Evolutionary conservation across 2,888 invertebrate genomes (phyloP), one percentile per base, ranked within the genome.

Genomic region (Glyphotaelius pellucidus): DNA sequence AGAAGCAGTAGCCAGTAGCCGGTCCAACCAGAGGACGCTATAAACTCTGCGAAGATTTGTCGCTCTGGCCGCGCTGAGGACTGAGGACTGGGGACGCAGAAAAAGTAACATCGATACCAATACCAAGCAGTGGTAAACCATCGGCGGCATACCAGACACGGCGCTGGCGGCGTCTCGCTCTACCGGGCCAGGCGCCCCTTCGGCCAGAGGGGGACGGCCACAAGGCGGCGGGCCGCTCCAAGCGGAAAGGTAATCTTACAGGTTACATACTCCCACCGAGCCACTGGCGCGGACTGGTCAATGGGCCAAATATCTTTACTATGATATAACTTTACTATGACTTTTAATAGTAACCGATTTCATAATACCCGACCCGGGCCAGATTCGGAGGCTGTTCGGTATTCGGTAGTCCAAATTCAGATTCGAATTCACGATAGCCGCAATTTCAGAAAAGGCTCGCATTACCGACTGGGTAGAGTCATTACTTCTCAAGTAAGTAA

Each of bases 101-200:
- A 91, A 91, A 91, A 89, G 91, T 88, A 88, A 88, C 90, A 90
- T 32, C 90, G 84, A 90, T 47, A 90, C 90, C 47, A 83, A 90
- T 83, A 90, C 85, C 35, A 42, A 38, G 80, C 52, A 84, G 89
- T 38, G 91, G 84, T 85, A 35, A 86, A 81, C 81, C 42, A 79
- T 47, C 88, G 84, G 92, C 86, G 85, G 92, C 92, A 92, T 92
- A 92, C 92, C 92, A 91, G 89, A 92, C 92, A 32, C 89, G 89
- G 38, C 89, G 47, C 25, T 90, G 81, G 31, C 35, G 80, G 25
- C 52, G 80, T 91, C 91, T 91, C 92, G 42, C 91, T 91, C 91
- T 9, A 32, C 31, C 67, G 80, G 32, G 52, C n/a, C 42, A 30
- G n/a, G 25, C 67, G 25, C 35, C 32, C 32, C 42, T 2, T 19